phyloP scores from a whole-genome alignment of 2,797 vertebrate genomes.

The Falco columbarius region DNA sequence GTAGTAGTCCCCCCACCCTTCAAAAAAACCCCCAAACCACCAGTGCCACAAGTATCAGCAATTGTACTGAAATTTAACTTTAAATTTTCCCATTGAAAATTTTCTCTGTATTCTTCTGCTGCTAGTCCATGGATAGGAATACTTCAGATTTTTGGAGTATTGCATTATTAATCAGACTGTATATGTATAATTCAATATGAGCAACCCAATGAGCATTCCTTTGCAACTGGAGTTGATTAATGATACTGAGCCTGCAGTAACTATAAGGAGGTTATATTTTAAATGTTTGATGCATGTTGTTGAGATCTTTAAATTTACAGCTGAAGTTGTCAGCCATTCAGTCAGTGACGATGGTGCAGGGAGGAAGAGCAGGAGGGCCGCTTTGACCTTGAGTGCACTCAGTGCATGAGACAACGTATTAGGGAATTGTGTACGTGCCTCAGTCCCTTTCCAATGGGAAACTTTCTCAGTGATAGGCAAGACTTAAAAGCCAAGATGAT shows the following conservation, averaged over 20 bases:
- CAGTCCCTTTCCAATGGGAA: neutral
- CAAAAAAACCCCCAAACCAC: neutral
- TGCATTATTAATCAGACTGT: neutral
- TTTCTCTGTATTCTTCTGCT: neutral
- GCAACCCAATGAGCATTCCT: neutral
- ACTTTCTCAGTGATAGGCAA: neutral
- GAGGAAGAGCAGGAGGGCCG: neutral
- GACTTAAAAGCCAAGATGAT: neutral
- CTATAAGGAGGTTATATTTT: neutral
- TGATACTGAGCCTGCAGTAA: neutral
- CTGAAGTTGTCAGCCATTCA: neutral
- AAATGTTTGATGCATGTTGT: neutral
- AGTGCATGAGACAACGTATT: neutral
- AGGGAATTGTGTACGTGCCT: neutral
- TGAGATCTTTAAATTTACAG: neutral
- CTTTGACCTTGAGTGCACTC: neutral
- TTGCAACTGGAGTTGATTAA: neutral
- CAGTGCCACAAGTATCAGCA: too few relatives aligned
- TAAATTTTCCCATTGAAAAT: neutral
- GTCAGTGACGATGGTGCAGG: neutral
- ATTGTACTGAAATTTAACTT: neutral
- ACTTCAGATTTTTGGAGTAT: neutral
- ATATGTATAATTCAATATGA: neutral
- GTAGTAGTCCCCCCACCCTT: fast-evolving
- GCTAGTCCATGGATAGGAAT: neutral